A percentile compares a stretch with the other conserved stretches of the same genome.
Evolutionary conservation across 2,888 invertebrate species (phyloP).

Genomic region (Phaonia tiefii): DNA sequence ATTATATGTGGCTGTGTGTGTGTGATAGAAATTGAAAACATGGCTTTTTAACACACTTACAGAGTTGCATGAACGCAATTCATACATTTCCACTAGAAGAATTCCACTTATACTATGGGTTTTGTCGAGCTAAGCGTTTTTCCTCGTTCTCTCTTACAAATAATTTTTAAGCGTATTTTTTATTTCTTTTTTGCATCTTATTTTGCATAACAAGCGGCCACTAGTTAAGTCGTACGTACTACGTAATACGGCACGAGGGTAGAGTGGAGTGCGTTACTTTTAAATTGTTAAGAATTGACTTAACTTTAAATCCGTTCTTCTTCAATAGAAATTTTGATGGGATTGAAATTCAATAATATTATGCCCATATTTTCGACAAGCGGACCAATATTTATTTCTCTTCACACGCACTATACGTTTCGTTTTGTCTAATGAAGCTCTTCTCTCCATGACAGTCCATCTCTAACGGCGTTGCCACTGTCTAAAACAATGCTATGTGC

Average conservation of each 20-base stretch:
- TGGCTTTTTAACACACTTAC: conserved; percentile 11
- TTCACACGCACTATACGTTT: too few relatives aligned
- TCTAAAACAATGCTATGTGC: too few relatives aligned
- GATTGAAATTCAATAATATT: too few relatives aligned
- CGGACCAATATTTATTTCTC: too few relatives aligned
- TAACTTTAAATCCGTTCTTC: too few relatives aligned
- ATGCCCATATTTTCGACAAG: too few relatives aligned
- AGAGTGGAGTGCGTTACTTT: background rate
- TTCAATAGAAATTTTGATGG: background rate
- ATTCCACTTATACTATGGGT: conserved; percentile 1
- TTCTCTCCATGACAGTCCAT: too few relatives aligned
- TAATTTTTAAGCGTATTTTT: too few relatives aligned
- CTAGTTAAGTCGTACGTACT: background rate
- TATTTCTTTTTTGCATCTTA: background rate
- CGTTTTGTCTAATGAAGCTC: too few relatives aligned
- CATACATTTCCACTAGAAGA: background rate
- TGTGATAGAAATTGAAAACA: conserved; percentile 16
- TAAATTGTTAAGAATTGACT: too few relatives aligned
- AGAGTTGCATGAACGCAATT: conserved; percentile 3
- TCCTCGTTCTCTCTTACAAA: conserved; percentile 16
- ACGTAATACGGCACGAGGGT: conserved; percentile 5
- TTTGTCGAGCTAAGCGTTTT: conserved; percentile 40
- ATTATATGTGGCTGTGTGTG: too few relatives aligned
- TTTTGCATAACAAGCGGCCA: conserved; percentile 25
- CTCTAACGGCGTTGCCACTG: too few relatives aligned